Evolutionary conservation across 2,888 invertebrate species (phyloP).

Genomic region (Nymphalis urticae): DNA sequence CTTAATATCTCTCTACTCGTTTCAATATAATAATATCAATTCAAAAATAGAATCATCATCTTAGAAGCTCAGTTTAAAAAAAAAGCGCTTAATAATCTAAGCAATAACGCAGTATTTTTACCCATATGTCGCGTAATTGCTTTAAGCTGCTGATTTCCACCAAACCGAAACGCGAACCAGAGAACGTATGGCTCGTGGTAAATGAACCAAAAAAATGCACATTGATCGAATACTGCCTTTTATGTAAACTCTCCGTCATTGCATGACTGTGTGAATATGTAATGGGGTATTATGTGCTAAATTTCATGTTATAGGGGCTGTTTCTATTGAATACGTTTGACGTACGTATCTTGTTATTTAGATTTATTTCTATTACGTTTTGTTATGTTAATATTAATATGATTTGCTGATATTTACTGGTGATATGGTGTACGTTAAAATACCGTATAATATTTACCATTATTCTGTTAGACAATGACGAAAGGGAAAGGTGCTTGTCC

Average conservation of each 20-base stretch:
- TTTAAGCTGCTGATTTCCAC: conserved; percentile 29
- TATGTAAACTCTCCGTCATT: conserved; percentile 56
- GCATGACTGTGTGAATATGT: conserved; percentile 71
- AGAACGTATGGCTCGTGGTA: conserved; percentile 61
- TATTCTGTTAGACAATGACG: too few species aligned
- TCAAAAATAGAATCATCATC: too few species aligned
- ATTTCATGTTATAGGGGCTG: conserved; percentile 56
- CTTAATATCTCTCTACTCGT: too few species aligned
- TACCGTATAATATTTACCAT: too few species aligned
- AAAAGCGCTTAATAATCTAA: too few species aligned
- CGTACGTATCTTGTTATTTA: conserved; percentile 1
- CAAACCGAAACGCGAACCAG: conserved; percentile 37
- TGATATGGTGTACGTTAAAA: too few species aligned
- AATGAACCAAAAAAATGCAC: conserved; percentile 71
- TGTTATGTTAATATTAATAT: too few species aligned
- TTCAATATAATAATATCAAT: too few species aligned
- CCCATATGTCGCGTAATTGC: background rate
- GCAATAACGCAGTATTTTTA: background rate
- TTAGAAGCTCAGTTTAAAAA: too few species aligned
- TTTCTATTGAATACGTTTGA: conserved; percentile 24
- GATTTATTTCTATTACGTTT: background rate
- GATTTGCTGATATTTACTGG: too few species aligned
- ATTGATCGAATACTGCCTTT: conserved; percentile 68
- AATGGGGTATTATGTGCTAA: conserved; percentile 64
- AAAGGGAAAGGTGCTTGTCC: too few species aligned